Conservation (phyloP, 2,797 vertebrate genomes). For the Enteromius unitaeniatus region DNA sequence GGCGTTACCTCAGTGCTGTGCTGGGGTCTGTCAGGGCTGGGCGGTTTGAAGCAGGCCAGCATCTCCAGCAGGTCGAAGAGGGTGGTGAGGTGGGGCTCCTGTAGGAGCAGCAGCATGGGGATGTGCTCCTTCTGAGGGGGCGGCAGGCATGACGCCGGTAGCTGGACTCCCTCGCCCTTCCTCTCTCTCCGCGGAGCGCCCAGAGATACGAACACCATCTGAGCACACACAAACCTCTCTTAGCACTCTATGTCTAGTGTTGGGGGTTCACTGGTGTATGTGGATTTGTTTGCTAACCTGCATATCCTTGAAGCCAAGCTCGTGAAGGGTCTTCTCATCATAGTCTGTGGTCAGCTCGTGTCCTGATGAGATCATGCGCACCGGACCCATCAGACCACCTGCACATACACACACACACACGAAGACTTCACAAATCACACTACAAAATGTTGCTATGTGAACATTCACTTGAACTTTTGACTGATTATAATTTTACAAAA, state of each 20-base stretch:
- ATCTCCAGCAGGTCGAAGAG: conserved; percentile 97
- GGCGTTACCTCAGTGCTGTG: conserved; percentile 86
- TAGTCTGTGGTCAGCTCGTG: conserved; percentile 98
- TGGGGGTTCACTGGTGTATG: too few relatives aligned
- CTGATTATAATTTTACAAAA: background rate
- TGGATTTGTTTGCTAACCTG: conserved; percentile 79
- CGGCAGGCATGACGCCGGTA: conserved; percentile 95
- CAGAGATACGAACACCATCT: conserved; percentile 99
- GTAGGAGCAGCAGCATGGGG: conserved; percentile 96
- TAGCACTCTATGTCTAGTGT: background rate
- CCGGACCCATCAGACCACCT: conserved; percentile 98
- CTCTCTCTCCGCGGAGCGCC: conserved; percentile 94
- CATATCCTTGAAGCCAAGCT: conserved; percentile 99
- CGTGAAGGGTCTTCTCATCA: conserved; percentile 97
- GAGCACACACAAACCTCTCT: conserved; percentile 13
- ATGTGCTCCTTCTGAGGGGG: conserved; percentile 98
- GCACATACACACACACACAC: conserved; percentile 50
- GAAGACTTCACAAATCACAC: conserved; percentile 10
- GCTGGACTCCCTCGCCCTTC: conserved; percentile 95
- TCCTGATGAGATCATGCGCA: conserved; percentile 98
- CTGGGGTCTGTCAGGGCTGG: conserved; percentile 77
- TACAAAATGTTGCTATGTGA: background rate
- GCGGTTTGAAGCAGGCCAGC: conserved; percentile 97
- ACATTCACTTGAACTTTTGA: background rate
- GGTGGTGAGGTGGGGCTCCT: conserved; percentile 97